These are phyloP conservation scores for Teleopsis dalmanni DNA, from an alignment of 1,140 invertebrate genomes.

Conservation along the genomic window DNA sequence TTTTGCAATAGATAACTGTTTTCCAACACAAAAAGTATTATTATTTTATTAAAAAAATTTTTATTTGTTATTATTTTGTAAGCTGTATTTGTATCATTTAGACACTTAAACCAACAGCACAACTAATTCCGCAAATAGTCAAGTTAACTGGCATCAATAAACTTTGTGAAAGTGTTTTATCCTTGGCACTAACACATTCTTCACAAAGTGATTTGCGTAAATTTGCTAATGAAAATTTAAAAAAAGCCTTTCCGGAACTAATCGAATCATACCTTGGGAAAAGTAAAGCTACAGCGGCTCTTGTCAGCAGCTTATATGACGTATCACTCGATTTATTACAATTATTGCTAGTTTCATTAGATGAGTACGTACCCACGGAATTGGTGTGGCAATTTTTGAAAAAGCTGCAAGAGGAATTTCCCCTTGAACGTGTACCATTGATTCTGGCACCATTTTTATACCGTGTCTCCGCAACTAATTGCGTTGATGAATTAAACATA, in stretches of 20 bases:
- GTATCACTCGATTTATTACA: conserved; percentile 81
- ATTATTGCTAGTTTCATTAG: conserved; percentile 61
- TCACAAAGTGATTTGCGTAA: conserved; percentile 63
- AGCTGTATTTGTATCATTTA: conserved; percentile 41
- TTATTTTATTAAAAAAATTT: background rate
- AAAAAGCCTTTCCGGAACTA: conserved; percentile 74
- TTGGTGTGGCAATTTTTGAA: conserved; percentile 68
- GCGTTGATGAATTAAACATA: background rate
- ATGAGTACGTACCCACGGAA: conserved; percentile 51
- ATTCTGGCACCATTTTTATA: conserved; percentile 82
- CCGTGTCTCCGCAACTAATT: conserved; percentile 36
- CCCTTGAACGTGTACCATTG: conserved; percentile 76
- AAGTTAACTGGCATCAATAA: conserved; percentile 74
- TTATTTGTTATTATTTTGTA: background rate
- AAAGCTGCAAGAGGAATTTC: conserved; percentile 77
- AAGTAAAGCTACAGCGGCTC: conserved; percentile 52
- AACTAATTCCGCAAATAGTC: conserved; percentile 73
- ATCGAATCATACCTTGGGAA: conserved; percentile 77
- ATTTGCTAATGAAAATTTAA: conserved; percentile 68
- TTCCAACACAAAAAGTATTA: conserved; percentile 53
- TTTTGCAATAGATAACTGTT: conserved; percentile 68
- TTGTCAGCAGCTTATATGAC: conserved; percentile 78
- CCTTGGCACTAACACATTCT: conserved; percentile 73
- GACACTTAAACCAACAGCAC: conserved; percentile 64
- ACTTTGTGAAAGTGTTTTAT: conserved; percentile 84